A percentile compares a stretch with the other conserved stretches of the same genome.
These are phyloP conservation scores for Watsonalla cultraria DNA, from an alignment of 2,888 invertebrate species.

Conservation along the genomic window DNA sequence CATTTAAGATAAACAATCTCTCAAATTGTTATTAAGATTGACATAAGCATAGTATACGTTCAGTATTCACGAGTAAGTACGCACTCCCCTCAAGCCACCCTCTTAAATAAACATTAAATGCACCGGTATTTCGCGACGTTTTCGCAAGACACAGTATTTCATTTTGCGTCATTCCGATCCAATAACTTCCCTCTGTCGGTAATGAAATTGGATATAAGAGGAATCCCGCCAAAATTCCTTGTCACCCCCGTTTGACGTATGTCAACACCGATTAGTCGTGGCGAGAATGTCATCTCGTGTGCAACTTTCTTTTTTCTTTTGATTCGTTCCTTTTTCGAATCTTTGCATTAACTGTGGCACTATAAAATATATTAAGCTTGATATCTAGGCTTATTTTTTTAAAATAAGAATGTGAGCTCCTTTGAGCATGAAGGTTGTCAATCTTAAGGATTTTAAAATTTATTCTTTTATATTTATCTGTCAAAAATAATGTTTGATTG, in stretches of 20 bases:
- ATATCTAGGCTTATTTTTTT: too few relatives aligned
- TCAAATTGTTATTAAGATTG: not conserved
- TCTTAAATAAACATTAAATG: not conserved
- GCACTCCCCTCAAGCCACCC: not conserved
- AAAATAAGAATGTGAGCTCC: too few relatives aligned
- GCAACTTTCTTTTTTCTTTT: conserved; percentile 4
- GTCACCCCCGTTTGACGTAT: conserved; percentile 37
- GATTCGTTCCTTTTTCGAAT: not conserved
- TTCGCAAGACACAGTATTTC: conserved; percentile 13
- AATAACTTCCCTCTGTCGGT: conserved; percentile 26
- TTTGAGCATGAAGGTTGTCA: too few relatives aligned
- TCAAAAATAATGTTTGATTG: too few relatives aligned
- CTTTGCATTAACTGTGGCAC: not conserved
- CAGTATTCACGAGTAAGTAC: too few relatives aligned
- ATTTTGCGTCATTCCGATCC: conserved; percentile 14
- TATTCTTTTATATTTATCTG: too few relatives aligned
- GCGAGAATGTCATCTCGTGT: conserved; percentile 13
- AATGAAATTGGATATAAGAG: conserved; percentile 38
- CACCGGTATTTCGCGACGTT: conserved; percentile 6
- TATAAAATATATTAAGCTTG: too few relatives aligned
- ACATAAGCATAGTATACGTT: not conserved
- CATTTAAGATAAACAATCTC: too few relatives aligned
- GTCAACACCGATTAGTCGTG: conserved; percentile 44
- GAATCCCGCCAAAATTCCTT: conserved; percentile 38
- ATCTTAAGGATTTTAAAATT: too few relatives aligned